phyloP scores from a whole-genome alignment of 2,888 invertebrate genomes.

The Luperina nickerlii region DNA sequence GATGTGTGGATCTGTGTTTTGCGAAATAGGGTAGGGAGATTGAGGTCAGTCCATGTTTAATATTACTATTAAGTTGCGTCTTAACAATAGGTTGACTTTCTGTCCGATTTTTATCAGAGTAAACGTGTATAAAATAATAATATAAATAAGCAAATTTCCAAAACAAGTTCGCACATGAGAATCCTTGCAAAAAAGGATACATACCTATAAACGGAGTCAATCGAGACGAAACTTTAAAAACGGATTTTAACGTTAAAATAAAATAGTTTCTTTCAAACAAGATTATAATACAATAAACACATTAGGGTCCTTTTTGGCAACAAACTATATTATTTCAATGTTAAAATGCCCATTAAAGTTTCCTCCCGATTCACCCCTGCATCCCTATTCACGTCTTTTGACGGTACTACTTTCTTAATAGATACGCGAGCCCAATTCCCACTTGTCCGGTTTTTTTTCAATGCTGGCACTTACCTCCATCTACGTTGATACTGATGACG shows the following conservation, averaged over 20 bases:
- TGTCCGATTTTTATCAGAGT: neutral
- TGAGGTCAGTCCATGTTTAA: neutral
- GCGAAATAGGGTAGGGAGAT: neutral
- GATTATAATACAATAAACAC: neutral
- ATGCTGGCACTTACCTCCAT: slow-evolving; percentile 66
- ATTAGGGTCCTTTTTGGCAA: too few relatives aligned
- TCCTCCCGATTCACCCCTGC: neutral
- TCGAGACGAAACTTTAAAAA: neutral
- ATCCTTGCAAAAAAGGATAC: neutral
- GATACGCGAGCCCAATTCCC: neutral
- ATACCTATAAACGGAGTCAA: too few relatives aligned
- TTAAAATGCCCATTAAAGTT: neutral
- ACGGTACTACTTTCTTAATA: neutral
- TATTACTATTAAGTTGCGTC: neutral
- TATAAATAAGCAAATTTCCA: neutral
- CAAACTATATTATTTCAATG: too few relatives aligned
- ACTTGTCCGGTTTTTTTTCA: neutral
- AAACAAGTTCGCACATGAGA: neutral
- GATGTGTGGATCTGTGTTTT: neutral
- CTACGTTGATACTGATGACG: slow-evolving; percentile 70
- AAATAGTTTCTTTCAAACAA: neutral
- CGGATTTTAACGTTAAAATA: neutral
- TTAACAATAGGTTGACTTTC: neutral
- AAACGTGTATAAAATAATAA: neutral
- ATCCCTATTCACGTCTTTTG: neutral